Percentiles rank a stretch among this genome's conserved stretches.
Evolutionary conservation across 2,888 invertebrate genomes (phyloP).

Genomic region (Myathropa florea): DNA sequence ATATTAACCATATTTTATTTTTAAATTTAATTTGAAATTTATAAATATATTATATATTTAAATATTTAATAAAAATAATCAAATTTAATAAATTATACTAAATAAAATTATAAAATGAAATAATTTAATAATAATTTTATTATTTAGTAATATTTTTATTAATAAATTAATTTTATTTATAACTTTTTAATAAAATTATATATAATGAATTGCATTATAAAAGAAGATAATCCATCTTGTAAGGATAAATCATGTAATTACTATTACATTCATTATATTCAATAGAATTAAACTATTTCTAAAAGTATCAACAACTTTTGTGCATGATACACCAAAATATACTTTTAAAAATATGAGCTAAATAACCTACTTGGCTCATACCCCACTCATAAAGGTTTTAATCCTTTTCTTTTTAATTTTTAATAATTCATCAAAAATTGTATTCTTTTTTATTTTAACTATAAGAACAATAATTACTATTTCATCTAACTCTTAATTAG

Average conservation of each 20-base stretch:
- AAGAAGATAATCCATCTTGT: too few relatives aligned
- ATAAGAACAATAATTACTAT: too few relatives aligned
- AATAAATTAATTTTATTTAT: too few relatives aligned
- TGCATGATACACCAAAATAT: conserved; percentile 85
- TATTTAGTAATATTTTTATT: too few relatives aligned
- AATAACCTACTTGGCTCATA: conserved; percentile 81
- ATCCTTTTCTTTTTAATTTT: conserved; percentile 82
- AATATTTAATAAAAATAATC: conserved; percentile 60
- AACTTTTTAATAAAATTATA: too few relatives aligned
- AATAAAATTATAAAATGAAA: conserved; percentile 48
- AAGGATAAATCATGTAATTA: too few relatives aligned
- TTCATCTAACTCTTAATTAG: conserved; percentile 80
- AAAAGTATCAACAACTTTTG: conserved; percentile 84
- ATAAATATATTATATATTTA: too few relatives aligned
- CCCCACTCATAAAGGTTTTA: too few relatives aligned
- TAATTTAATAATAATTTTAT: conserved; percentile 36
- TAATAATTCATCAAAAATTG: conserved; percentile 81
- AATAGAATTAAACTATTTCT: too few relatives aligned
- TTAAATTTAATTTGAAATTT: conserved; percentile 73
- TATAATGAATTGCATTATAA: too few relatives aligned
- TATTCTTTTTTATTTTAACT: conserved; percentile 82
- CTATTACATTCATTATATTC: too few relatives aligned
- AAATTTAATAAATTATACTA: conserved; percentile 38
- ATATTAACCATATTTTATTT: conserved; percentile 63
- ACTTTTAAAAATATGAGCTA: conserved; percentile 83